Base-by-base conservation (phyloP, 2,797 vertebrate species). In the Syndactyla subalaris region DNA sequence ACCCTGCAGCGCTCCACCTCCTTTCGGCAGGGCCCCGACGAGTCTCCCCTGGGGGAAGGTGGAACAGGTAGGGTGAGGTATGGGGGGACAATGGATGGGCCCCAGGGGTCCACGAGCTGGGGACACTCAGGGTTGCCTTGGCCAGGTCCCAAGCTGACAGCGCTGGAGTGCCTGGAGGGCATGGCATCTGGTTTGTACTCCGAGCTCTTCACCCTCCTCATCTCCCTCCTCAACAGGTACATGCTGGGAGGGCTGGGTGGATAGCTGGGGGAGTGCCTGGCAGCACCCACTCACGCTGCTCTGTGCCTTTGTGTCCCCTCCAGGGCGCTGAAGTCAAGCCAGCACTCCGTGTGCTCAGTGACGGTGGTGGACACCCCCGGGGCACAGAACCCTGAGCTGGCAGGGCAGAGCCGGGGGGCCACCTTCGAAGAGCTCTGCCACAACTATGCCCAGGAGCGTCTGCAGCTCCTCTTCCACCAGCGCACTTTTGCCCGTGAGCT, bases 341-440 rank as follows among this genome's bases (percentile, higher is more conserved):
- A 99, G 97, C 99, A 99, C 96, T 99, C 99, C 0, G 97, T 99
- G 67, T 99, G 99, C 95, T 99, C 99, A 0, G 98, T 99, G 96
- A 98, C 99, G 3, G 98, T 99, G 14, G 99, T 99, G 97, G 99
- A 99, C 97, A 99, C 99, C 4, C 99, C 99, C 0, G 99, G 99
- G 88, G 99, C 99, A n/a, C 99, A 99, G 98, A 99, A 99, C 97
- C 99, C 99, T 0, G 98, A 98, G 48, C 96, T 98, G 94, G 98
- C 98, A 0, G 98, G 99, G 66, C 98, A 98, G 15, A 98, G 98
- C 75, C 98, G 99, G 0, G 99, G 98, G 2, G 99, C 99, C 96
- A 99, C 99, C 18, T 99, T 99, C 1, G 99, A 99, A 95, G 99
- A 99, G 95, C 98, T 99, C 49, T 99, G 99, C 96, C 99, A 99